Base-by-base conservation (phyloP, 2,888 invertebrate genomes). In the Apamea sordens region DNA sequence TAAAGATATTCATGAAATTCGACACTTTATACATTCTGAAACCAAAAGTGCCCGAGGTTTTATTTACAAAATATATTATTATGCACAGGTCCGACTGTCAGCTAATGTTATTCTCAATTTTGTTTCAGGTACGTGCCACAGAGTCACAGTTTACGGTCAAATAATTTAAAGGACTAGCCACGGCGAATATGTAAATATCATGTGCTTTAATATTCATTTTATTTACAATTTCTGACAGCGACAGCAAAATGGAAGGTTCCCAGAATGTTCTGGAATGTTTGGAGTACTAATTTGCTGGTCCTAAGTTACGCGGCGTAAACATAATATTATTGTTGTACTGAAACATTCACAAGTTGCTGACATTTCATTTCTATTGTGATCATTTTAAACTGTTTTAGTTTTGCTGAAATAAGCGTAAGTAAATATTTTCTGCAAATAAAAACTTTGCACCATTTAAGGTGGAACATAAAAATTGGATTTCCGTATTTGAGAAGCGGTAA, bases 61-160 rank as follows among this genome's bases (percentile, higher is more conserved):
- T 67, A 72, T 71, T 73, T 69, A 59, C 53, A 67, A 73, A 75
- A 79, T 64, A 50, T 47, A 61, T 32, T 21, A 72, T 24, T 75
- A 82, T 77, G 79, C 77, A 41, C 65, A 53, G 47, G 41, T 88
- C 87, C 28, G 75, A 61, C 76, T 72, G 79, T 75, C 73, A 61
- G 47, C 78, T 90, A 86, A 91, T 81, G 80, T 86, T 84, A 65
- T 81, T 82, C 74, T 90, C 77, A 78, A 85, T 86, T 85, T 92
- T 92, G 92, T 91, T 91, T 56, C 92, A 91, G 91, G 91, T 91
- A 91, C 84, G 75, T 21, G 80, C 74, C 90, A 89, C 86, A 88
- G 88, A 89, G 82, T 72, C 36, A 64, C 78, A 78, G 75, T 75
- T 73, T 69, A 76, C 72, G 73, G 75, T 63, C 82, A 79, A 87